Evolutionary conservation across 2,888 invertebrate species (phyloP).

Genomic region (Lissonota sp.): DNA sequence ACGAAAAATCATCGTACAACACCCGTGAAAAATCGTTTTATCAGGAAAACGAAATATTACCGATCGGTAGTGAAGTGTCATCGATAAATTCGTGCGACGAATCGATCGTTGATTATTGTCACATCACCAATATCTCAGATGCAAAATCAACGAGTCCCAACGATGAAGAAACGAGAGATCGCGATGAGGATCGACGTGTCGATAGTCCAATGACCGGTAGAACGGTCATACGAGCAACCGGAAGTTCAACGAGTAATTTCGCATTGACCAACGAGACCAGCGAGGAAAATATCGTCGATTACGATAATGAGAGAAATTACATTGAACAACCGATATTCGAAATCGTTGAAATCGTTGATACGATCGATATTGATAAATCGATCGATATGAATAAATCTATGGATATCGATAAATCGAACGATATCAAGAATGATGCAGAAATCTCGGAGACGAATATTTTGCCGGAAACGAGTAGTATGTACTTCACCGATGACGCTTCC

Average conservation of each 20-base stretch:
- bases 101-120: conserved; percentile 37
- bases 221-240: conserved; percentile 55
- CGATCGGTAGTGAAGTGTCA: too few relatives aligned
- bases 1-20: conserved; percentile 23
- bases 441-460: conserved; percentile 62
- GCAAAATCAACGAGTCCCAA: conserved; percentile 11
- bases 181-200: neutral
- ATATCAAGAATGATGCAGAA: neutral
- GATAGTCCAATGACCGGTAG: conserved; percentile 64
- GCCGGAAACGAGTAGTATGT: conserved; percentile 68
- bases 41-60: too few relatives aligned
- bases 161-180: conserved; percentile 36
- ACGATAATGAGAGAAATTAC: neutral
- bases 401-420: conserved; percentile 3
- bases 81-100: conserved; percentile 33
- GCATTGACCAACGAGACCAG: neutral
- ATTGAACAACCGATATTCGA: neutral
- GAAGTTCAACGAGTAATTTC: conserved; percentile 22
- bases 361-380: too few relatives aligned
- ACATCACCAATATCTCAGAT: conserved; percentile 9
- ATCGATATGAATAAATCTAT: neutral
- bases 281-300: neutral
- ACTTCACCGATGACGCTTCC: conserved; percentile 68
- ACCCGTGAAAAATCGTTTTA: too few relatives aligned
- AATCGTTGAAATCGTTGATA: neutral